Conservation (phyloP, 2,113 vertebrate species). For the Lepus timidus region DNA sequence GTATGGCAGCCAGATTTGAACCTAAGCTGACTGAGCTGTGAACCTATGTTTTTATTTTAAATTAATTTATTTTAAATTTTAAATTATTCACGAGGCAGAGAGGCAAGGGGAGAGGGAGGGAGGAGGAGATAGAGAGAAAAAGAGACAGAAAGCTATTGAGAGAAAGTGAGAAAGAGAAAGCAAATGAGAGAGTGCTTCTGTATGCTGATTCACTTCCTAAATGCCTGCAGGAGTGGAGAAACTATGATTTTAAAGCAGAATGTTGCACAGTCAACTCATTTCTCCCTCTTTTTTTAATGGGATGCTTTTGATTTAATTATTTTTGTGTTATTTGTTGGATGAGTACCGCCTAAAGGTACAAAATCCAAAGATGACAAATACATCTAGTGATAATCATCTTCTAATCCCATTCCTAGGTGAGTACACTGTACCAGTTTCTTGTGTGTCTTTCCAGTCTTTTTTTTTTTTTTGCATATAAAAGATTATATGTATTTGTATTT, state of each 20-base stretch:
- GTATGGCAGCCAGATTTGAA: conserved; percentile 17
- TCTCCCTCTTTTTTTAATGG: not conserved
- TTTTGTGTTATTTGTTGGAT: conserved; percentile 50
- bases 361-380: conserved; percentile 43
- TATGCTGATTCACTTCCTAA: too few species aligned
- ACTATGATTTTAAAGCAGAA: not conserved
- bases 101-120: too few species aligned
- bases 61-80: too few species aligned
- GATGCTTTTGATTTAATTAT: conserved; percentile 14
- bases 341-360: not conserved
- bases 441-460: not conserved
- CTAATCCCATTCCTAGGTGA: not conserved
- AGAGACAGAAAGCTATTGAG: too few species aligned
- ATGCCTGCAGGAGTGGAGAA: too few species aligned
- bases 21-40: not conserved
- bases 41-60: conserved; percentile 22
- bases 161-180: not conserved
- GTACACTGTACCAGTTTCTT: not conserved
- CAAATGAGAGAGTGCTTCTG: too few species aligned
- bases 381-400: not conserved
- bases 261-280: not conserved
- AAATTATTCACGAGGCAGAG: too few species aligned
- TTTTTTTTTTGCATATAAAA: not conserved
- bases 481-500: not conserved
- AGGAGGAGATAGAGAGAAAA: too few species aligned